Evolutionary conservation across 2,888 invertebrate species (phyloP).

Genomic region (Agrochola lychnidis): DNA sequence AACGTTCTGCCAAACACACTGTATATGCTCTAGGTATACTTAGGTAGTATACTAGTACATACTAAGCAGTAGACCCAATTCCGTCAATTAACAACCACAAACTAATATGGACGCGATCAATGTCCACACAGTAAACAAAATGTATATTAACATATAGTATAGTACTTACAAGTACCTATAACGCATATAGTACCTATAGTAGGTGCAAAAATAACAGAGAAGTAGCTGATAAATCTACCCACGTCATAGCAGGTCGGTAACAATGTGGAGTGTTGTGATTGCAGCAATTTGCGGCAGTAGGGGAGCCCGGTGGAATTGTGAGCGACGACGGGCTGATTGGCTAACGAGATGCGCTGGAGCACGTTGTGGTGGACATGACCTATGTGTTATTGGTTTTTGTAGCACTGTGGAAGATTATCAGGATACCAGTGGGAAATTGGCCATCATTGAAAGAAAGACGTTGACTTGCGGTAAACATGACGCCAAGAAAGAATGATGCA

Average conservation of each 20-base stretch:
- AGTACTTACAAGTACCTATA: not conserved
- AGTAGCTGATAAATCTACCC: slow-evolving; percentile 43
- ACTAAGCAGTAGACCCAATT: not conserved
- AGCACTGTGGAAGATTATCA: not conserved
- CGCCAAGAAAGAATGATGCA: not conserved
- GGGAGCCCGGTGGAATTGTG: slow-evolving; percentile 22
- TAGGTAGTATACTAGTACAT: not conserved
- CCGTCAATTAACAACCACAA: slow-evolving; percentile 3
- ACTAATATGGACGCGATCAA: slow-evolving; percentile 7
- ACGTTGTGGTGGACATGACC: slow-evolving; percentile 12
- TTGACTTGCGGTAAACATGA: too few species aligned
- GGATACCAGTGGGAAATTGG: not conserved
- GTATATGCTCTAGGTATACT: not conserved
- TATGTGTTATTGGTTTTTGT: not conserved
- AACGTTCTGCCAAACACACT: too few species aligned
- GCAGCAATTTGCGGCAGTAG: slow-evolving; percentile 41
- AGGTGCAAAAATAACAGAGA: not conserved
- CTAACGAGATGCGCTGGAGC: slow-evolving; percentile 1
- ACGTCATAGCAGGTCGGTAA: slow-evolving; percentile 39
- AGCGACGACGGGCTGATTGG: slow-evolving; percentile 38
- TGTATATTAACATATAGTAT: not conserved
- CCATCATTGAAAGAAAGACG: not conserved
- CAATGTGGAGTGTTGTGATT: slow-evolving; percentile 57
- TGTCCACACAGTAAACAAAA: not conserved
- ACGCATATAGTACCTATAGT: not conserved